phyloP scores from a whole-genome alignment of 2,888 invertebrate species.

The Rugalucina vietnamica region DNA sequence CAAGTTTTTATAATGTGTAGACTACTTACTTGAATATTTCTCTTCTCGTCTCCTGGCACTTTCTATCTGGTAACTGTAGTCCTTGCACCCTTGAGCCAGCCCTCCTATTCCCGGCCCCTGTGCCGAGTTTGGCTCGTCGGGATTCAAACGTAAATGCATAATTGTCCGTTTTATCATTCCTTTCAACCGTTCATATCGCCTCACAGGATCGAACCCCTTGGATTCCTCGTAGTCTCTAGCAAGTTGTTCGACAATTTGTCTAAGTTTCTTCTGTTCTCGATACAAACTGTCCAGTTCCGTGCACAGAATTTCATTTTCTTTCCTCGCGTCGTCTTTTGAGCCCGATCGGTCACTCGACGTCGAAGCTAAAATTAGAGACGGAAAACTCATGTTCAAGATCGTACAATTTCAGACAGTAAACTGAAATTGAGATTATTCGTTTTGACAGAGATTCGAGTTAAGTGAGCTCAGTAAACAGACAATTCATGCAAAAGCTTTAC shows the following conservation, averaged over 20 bases:
- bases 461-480: too few species aligned
- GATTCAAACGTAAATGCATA: conserved; percentile 75
- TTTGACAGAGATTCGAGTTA: too few species aligned
- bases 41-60: conserved; percentile 73
- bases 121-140: conserved; percentile 66
- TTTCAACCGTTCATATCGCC: conserved; percentile 97
- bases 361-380: conserved; percentile 66
- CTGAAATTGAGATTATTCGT: too few species aligned
- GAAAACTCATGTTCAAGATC: conserved; percentile 60
- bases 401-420: too few species aligned
- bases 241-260: conserved; percentile 77
- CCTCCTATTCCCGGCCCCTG: conserved; percentile 61
- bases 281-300: conserved; percentile 71
- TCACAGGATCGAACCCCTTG: conserved; percentile 96
- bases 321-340: conserved; percentile 68
- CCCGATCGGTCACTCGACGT: conserved; percentile 60
- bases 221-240: conserved; percentile 94
- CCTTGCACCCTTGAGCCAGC: conserved; percentile 67
- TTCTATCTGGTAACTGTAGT: conserved; percentile 70
- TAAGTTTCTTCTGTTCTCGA: conserved; percentile 77
- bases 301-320: conserved; percentile 75
- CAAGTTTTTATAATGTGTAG: too few species aligned
- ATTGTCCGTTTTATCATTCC: conserved; percentile 93
- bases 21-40: conserved; percentile 71
- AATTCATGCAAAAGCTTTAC: too few species aligned